A percentile compares a stretch with the other conserved stretches of the same genome.
phyloP scores from a whole-genome alignment of 2,113 vertebrate species.

The Bettongia penicillata region DNA sequence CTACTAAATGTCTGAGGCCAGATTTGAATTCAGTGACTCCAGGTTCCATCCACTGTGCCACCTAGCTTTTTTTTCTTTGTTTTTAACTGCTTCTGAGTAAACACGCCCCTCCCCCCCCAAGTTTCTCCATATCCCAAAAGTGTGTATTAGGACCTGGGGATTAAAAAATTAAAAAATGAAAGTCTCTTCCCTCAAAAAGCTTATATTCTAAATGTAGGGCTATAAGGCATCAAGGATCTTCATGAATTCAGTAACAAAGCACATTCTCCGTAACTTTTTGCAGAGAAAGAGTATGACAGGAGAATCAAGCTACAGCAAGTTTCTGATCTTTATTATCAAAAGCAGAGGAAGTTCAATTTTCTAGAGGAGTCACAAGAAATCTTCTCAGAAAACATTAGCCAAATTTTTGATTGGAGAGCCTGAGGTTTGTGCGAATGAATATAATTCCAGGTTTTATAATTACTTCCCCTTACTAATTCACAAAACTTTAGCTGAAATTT shows the following conservation, averaged over 20 bases:
- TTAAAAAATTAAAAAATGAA: background rate
- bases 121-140: background rate
- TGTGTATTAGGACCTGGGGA: background rate
- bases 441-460: background rate
- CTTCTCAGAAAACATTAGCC: background rate
- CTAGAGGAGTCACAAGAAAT: background rate
- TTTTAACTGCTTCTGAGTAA: background rate
- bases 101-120: too few relatives aligned
- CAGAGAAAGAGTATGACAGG: background rate
- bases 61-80: background rate
- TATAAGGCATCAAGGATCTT: background rate
- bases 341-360: background rate
- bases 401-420: background rate
- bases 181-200: background rate
- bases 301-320: background rate
- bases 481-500: background rate
- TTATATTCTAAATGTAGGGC: background rate
- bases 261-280: background rate
- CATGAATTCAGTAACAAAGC: background rate
- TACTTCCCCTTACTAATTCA: background rate
- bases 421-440: background rate
- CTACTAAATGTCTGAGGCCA: background rate
- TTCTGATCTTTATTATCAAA: background rate
- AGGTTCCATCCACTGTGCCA: background rate
- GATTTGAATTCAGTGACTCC: background rate